Evolutionary conservation across 1,140 invertebrate genomes (phyloP).

Genomic region (Drosophila cardini): DNA sequence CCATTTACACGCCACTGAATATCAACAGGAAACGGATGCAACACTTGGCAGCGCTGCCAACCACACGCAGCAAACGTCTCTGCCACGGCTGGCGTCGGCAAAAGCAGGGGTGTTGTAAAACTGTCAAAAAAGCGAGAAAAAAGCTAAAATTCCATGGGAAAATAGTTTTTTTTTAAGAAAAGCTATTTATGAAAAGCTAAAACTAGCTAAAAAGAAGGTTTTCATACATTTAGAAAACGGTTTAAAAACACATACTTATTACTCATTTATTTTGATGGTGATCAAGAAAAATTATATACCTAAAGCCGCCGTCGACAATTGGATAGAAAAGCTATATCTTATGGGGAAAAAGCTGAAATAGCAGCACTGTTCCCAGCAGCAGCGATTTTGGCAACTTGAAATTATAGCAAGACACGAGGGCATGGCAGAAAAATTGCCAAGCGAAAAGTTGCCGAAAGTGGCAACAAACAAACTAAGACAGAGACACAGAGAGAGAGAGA

Average conservation of each 20-base stretch:
- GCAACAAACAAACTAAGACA: slow-evolving; percentile 60
- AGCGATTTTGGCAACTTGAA: slow-evolving; percentile 37
- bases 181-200: too few species aligned
- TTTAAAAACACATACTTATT: too few species aligned
- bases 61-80: slow-evolving; percentile 52
- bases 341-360: too few species aligned
- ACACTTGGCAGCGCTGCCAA: slow-evolving; percentile 77
- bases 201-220: too few species aligned
- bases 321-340: too few species aligned
- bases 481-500: neutral
- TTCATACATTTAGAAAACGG: too few species aligned
- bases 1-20: slow-evolving; percentile 77
- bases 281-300: too few species aligned
- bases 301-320: too few species aligned
- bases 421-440: slow-evolving; percentile 68
- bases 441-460: slow-evolving; percentile 62
- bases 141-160: too few species aligned
- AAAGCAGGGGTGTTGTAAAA: neutral
- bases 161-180: too few species aligned
- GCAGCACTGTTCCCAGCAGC: neutral
- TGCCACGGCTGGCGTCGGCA: neutral
- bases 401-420: slow-evolving; percentile 71
- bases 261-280: too few species aligned
- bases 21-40: slow-evolving; percentile 78
- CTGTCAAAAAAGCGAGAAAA: too few species aligned